Percentiles rank a stretch among this genome's conserved stretches.
Conservation (phyloP, 2,113 vertebrate genomes). For the Rhabdornis inornatus region DNA sequence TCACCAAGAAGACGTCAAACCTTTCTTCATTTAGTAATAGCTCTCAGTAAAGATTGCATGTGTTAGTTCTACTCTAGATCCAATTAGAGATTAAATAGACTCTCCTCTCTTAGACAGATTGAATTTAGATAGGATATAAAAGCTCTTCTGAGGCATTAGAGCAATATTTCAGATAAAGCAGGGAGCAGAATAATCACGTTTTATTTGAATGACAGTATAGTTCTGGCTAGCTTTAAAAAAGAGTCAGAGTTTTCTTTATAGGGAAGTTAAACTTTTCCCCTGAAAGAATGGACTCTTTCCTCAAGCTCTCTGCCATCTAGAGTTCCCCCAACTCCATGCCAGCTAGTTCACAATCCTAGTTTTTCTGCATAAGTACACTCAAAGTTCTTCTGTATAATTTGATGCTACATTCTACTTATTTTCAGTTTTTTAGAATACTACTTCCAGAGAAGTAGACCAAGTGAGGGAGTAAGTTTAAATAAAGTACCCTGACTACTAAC, state of each 20-base stretch:
- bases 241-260: not conserved
- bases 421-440: not conserved
- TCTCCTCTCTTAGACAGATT: slow-evolving; percentile 29
- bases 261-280: not conserved
- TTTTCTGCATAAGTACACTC: not conserved
- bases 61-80: slow-evolving; percentile 45
- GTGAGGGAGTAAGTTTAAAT: not conserved
- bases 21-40: slow-evolving; percentile 19
- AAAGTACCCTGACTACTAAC: not conserved
- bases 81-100: slow-evolving; percentile 47
- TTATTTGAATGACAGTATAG: slow-evolving; percentile 8
- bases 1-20: slow-evolving; percentile 39
- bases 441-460: not conserved
- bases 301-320: not conserved
- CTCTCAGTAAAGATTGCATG: slow-evolving; percentile 29
- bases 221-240: not conserved
- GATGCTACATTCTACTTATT: not conserved
- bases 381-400: not conserved
- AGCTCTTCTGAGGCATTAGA: slow-evolving; percentile 8
- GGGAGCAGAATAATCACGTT: not conserved
- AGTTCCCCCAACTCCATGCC: not conserved
- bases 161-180: slow-evolving; percentile 16
- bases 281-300: not conserved
- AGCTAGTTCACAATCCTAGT: not conserved
- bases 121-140: slow-evolving; percentile 39